Evolutionary conservation across 2,113 vertebrate genomes (phyloP).

Genomic region (Chascanopsetta lugubris): DNA sequence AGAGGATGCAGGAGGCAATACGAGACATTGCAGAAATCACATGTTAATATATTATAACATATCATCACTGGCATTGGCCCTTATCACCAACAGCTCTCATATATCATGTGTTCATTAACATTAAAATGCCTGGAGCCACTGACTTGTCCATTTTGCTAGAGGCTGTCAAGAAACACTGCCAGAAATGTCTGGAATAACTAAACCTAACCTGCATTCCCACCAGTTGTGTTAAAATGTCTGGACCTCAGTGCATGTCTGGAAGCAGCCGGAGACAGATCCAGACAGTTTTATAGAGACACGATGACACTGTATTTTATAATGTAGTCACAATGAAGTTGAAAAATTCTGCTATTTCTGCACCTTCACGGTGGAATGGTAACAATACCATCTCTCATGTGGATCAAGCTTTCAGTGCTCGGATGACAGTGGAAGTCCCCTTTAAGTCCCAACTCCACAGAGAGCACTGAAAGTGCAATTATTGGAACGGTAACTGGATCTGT

Average conservation of each 20-base stretch:
- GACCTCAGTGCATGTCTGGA: background rate
- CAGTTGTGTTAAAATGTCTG: too few relatives aligned
- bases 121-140: too few relatives aligned
- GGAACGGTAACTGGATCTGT: conserved; percentile 38
- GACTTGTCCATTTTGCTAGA: too few relatives aligned
- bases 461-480: conserved; percentile 9
- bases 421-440: conserved; percentile 69
- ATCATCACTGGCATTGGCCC: too few relatives aligned
- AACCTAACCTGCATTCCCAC: too few relatives aligned
- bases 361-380: conserved; percentile 29
- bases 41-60: too few relatives aligned
- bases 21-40: too few relatives aligned
- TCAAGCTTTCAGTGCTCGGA: conserved; percentile 36
- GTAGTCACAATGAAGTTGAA: conserved; percentile 25
- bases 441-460: conserved; percentile 5
- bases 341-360: conserved; percentile 26
- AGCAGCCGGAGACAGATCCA: background rate
- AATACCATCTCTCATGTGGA: conserved; percentile 31
- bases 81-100: too few relatives aligned
- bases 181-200: too few relatives aligned
- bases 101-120: too few relatives aligned
- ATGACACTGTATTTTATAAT: background rate
- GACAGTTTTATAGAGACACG: conserved; percentile 12
- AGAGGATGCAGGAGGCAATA: too few relatives aligned
- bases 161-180: too few relatives aligned